phyloP scores from a whole-genome alignment of 2,113 vertebrate species.

The Callaeas wilsoni region DNA sequence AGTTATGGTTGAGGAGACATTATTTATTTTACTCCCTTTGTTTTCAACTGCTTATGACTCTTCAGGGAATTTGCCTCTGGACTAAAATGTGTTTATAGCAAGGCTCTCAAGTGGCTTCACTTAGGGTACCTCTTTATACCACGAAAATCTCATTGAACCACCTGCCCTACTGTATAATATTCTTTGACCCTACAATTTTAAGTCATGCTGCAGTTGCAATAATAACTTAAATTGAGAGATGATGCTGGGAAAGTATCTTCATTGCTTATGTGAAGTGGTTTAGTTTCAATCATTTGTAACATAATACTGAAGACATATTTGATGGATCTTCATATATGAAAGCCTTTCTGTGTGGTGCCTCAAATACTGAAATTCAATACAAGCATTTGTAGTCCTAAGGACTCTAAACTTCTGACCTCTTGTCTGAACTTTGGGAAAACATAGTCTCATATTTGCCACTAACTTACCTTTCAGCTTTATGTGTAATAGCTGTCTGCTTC shows the following conservation, averaged over 20 bases:
- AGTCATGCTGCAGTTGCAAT: background rate
- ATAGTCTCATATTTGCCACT: background rate
- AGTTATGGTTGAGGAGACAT: background rate
- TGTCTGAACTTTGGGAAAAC: background rate
- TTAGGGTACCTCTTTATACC: background rate
- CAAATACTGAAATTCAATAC: background rate
- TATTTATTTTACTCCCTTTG: constrained; percentile 1
- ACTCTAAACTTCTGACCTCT: background rate
- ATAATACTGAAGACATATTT: background rate
- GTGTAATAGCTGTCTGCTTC: background rate
- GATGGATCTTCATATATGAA: background rate
- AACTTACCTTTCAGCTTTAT: background rate
- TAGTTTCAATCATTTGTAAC: background rate
- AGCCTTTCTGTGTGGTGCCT: background rate
- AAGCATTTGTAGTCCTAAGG: background rate
- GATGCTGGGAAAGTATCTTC: background rate
- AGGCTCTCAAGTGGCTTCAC: background rate
- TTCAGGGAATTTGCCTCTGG: background rate
- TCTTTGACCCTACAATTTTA: background rate
- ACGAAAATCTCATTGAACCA: background rate
- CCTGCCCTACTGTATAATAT: background rate
- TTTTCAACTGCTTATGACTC: background rate
- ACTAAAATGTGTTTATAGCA: background rate
- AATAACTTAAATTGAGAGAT: background rate
- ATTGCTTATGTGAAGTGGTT: background rate